A percentile compares a stretch with the other conserved stretches of the same genome.
phyloP scores from a whole-genome alignment of 2,797 vertebrate species.

The Borostomias antarcticus region DNA sequence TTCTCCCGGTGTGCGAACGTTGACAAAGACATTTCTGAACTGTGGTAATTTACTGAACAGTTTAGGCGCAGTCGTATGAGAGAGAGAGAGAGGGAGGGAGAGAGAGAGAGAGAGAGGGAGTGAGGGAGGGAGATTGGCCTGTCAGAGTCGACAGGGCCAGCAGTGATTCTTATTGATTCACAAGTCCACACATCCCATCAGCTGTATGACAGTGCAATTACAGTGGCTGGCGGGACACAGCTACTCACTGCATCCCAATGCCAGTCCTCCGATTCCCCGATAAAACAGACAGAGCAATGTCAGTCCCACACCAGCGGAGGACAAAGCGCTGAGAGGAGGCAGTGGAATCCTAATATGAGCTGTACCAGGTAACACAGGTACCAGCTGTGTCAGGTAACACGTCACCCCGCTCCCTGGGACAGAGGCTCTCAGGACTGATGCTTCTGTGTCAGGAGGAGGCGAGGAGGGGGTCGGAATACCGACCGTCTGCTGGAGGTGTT shows the following conservation, averaged over 20 bases:
- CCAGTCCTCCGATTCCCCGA: slow-evolving; percentile 11
- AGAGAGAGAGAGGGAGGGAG: neutral
- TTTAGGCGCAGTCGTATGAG: too few species aligned
- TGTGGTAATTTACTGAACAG: too few species aligned
- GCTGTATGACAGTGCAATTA: slow-evolving; percentile 28
- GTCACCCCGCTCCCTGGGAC: neutral
- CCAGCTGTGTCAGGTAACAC: neutral
- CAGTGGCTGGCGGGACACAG: slow-evolving; percentile 18
- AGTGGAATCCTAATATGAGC: slow-evolving; percentile 7
- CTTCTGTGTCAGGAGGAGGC: neutral
- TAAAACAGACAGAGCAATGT: slow-evolving; percentile 12
- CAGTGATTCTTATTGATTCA: slow-evolving; percentile 21
- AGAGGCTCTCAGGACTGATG: neutral
- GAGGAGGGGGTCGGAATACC: neutral
- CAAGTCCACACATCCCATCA: slow-evolving; percentile 21
- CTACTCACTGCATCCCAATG: slow-evolving; percentile 18
- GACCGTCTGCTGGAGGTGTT: neutral
- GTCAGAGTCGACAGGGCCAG: slow-evolving; percentile 16
- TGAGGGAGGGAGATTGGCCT: slow-evolving; percentile 7
- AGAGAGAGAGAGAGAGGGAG: neutral
- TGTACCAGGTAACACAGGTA: too few species aligned
- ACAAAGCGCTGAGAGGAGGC: neutral
- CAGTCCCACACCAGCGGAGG: neutral
- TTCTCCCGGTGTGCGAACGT: too few species aligned
- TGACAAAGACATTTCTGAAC: too few species aligned